A percentile compares a stretch with the other conserved stretches of the same genome.
These are phyloP conservation scores for Perognathus longimembris DNA, from an alignment of 2,113 vertebrate species.

Conservation along the genomic window DNA sequence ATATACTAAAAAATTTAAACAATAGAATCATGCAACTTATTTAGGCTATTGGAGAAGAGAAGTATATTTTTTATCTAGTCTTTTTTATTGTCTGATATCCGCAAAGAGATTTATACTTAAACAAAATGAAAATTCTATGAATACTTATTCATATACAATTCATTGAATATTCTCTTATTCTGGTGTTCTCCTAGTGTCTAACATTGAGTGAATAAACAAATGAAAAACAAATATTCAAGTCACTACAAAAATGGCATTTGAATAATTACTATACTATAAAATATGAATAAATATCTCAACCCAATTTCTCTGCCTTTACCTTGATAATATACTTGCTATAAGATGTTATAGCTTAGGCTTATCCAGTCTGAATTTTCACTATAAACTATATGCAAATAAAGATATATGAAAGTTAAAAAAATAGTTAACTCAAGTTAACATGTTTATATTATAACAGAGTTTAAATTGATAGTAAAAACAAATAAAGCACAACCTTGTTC, in stretches of 20 bases:
- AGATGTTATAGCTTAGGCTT: constrained; percentile 47
- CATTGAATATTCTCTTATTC: constrained; percentile 11
- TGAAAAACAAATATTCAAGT: constrained; percentile 24
- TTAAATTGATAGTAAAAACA: constrained; percentile 47
- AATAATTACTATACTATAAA: constrained; percentile 56
- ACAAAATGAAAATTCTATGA: constrained; percentile 62
- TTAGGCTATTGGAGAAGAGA: constrained; percentile 38
- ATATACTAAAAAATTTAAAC: constrained; percentile 66
- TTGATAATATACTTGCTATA: constrained; percentile 34
- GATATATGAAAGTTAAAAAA: constrained; percentile 32
- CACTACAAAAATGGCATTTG: constrained; percentile 44
- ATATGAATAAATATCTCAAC: constrained; percentile 54
- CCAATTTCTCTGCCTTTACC: constrained; percentile 11
- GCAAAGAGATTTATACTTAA: constrained; percentile 52
- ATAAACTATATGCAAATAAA: constrained; percentile 30
- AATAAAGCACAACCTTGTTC: constrained; percentile 35
- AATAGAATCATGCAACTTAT: constrained; percentile 23
- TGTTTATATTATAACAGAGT: constrained; percentile 38
- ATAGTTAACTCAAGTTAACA: constrained; percentile 26
- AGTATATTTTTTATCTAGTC: constrained; percentile 47
- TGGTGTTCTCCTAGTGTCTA: background rate
- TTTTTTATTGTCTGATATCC: constrained; percentile 34
- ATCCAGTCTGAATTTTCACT: constrained; percentile 33
- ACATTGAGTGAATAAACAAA: constrained; percentile 43
- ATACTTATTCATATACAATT: constrained; percentile 39